Evolutionary conservation across 2,113 vertebrate genomes (phyloP).

Genomic region (Calyptommatus sinebrachiatus): DNA sequence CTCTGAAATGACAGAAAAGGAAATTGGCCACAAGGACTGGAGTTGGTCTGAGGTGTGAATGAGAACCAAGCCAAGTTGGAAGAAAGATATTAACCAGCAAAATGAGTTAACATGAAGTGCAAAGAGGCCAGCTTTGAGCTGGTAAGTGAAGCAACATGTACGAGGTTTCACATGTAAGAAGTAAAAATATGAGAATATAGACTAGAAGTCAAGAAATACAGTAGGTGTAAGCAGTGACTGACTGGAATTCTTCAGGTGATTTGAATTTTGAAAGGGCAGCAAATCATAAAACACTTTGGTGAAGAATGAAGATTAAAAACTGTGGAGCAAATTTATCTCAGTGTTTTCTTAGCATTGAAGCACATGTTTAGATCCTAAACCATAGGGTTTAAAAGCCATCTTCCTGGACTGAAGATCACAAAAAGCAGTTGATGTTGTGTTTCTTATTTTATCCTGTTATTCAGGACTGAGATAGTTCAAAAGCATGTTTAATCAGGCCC

Average conservation of each 20-base stretch:
- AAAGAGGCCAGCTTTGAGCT: not conserved
- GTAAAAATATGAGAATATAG: not conserved
- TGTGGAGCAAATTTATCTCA: not conserved
- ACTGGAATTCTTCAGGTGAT: not conserved
- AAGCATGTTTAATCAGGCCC: no score
- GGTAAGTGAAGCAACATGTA: not conserved
- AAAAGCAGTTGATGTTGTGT: no score
- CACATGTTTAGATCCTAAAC: no score
- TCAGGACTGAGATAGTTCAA: no score
- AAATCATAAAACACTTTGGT: no score
- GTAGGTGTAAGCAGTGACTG: not conserved
- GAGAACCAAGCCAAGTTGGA: not conserved
- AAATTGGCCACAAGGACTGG: constrained; percentile 33
- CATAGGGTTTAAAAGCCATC: no score
- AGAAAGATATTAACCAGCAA: not conserved
- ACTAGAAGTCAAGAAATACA: not conserved
- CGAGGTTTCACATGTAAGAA: no score
- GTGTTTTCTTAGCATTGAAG: no score
- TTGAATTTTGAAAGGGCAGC: no score
- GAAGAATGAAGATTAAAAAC: not conserved
- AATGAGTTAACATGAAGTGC: not conserved
- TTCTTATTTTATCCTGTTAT: no score
- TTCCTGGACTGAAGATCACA: no score
- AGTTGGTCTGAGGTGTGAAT: constrained; percentile 4
- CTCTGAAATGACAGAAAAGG: constrained; percentile 52